Evolutionary conservation across 1,140 invertebrate species (phyloP), one percentile per base, ranked within the genome.

Genomic region (Carcinoscorpius rotundicauda): DNA sequence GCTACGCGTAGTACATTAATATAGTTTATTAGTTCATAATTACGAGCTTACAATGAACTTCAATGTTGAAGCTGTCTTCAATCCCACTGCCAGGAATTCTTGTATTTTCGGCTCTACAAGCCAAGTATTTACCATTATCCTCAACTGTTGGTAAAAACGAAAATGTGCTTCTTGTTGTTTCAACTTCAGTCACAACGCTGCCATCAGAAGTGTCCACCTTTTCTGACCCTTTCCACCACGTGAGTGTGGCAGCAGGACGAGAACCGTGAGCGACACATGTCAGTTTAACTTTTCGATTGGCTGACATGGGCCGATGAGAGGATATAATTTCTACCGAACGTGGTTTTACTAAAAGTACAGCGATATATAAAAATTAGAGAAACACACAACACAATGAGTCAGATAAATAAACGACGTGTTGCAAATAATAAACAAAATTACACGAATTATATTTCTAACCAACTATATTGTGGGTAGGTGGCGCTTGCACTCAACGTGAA

Each of bases 201-300:
- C 66, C 67, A 58, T 69, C 71, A 8, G 60, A 61, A 9, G 70
- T 61, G 52, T 59, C 63, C 4, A 91, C 73, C 67, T 80, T 80
- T 66, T 83, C 58, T 50, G 60, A 57, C 0, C 63, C 68, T 51
- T 86, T 85, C 74, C 89, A 89, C 91, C 91, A 93, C 10, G 87
- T 91, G 65, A 93, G 85, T 59, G 81, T 84, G 8, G 91, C 89
- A 0, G 88, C 85, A 2, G 91, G 91, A 71, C 89, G 79, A 2
- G 90, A 91, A n/a, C 91, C 91, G 56, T 85, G 87, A 71, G 88
- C 89, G 73, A 86, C 85, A 75, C 91, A 94, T 57, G 89, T 80
- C 1, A 93, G 81, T 73, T 93, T 88, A 5, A 71, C 77, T 90
- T 57, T 51, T 59, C 62, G 60, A 0, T 63, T 65, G 6, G 60